A percentile compares a stretch with the other conserved stretches of the same genome.
Evolutionary conservation across 2,113 vertebrate species (phyloP).

Genomic region (Anas platyrhynchos): DNA sequence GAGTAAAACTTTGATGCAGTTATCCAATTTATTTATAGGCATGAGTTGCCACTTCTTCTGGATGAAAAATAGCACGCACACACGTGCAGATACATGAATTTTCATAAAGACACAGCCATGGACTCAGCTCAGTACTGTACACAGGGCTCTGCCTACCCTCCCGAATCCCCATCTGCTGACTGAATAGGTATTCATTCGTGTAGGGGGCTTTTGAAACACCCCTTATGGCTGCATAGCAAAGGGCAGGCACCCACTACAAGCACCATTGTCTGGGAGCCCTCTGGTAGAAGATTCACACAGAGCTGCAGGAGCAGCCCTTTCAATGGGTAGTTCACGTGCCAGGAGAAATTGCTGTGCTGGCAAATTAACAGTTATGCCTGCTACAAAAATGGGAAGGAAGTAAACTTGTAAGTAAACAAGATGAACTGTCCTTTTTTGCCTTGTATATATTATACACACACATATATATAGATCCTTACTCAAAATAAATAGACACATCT

Average conservation of each 20-base stretch:
- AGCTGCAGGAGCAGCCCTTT: not conserved
- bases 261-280: not conserved
- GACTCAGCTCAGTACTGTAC: not conserved
- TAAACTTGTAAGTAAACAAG: not conserved
- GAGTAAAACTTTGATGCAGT: not conserved
- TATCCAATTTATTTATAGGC: not conserved
- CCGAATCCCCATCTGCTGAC: not conserved
- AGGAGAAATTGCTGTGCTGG: not conserved
- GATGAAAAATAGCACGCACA: not conserved
- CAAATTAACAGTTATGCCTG: not conserved
- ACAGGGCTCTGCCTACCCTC: not conserved
- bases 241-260: not conserved
- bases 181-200: not conserved
- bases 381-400: not conserved
- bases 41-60: not conserved
- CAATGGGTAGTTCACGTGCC: not conserved
- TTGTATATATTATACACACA: no score
- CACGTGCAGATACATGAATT: accelerated
- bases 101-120: not conserved
- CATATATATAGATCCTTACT: no score
- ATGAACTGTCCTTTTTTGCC: not conserved
- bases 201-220: not conserved
- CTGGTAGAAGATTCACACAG: not conserved
- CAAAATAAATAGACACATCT: no score
- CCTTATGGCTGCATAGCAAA: not conserved